A percentile compares a stretch with the other conserved stretches of the same genome.
Conservation (phyloP, 37 sponge, comb jelly and placozoan species). For the Eunapius fragilis region DNA sequence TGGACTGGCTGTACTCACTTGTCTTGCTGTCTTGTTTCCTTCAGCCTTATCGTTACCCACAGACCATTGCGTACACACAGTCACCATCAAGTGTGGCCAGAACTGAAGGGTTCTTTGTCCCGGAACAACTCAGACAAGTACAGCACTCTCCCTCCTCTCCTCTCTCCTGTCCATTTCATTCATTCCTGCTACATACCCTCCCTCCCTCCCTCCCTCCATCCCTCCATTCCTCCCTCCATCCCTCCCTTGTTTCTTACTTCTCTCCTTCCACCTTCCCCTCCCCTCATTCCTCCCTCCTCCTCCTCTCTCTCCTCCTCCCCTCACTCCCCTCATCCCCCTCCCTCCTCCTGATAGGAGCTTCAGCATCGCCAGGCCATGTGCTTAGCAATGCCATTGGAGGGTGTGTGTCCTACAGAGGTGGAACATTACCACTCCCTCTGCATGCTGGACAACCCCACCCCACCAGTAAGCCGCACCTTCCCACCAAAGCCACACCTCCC, state of each 20-base stretch:
- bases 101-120: not conserved
- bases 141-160: not conserved
- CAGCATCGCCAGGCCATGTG: constrained; percentile 25
- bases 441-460: constrained; percentile 53
- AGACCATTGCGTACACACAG: not conserved
- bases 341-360: constrained; percentile 1
- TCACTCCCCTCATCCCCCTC: constrained; percentile 11
- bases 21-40: no score
- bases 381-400: constrained; percentile 13
- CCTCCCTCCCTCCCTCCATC: not conserved
- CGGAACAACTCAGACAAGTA: not conserved
- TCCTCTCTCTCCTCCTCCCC: constrained; percentile 20
- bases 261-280: not conserved
- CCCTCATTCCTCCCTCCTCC: not conserved
- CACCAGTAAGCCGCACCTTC: no score
- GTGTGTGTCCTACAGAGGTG: constrained; percentile 55
- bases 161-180: not conserved
- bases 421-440: constrained; percentile 79
- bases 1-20: no score
- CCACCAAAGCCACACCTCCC: constrained; percentile 22
- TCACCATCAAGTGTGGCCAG: not conserved
- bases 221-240: constrained; percentile 1
- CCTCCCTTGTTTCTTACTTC: not conserved
- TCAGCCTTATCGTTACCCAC: not conserved
- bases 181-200: not conserved